phyloP scores from a whole-genome alignment of 2,888 invertebrate species.

The Spodoptera littoralis region DNA sequence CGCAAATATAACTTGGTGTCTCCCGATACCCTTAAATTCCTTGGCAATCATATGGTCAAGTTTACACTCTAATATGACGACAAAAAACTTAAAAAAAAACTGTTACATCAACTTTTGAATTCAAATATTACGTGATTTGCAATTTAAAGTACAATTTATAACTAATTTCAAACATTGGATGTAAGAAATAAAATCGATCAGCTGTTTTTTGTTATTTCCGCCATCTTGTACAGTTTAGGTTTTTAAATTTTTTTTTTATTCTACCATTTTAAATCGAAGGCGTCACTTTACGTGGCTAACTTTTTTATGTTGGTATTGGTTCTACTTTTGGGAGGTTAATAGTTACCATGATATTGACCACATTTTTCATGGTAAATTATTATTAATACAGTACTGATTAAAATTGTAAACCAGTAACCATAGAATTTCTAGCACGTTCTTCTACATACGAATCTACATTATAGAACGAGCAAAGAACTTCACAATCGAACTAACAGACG shows the following conservation, averaged over 20 bases:
- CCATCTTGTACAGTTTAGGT: neutral
- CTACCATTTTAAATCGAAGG: constrained; percentile 18
- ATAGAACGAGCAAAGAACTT: no score
- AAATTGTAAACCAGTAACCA: no score
- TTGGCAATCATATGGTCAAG: constrained; percentile 54
- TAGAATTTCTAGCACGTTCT: no score
- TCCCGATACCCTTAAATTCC: constrained; percentile 55
- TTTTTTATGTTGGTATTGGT: no score
- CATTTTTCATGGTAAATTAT: no score
- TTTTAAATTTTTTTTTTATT: neutral
- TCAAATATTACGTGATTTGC: constrained; percentile 29
- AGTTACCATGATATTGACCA: no score
- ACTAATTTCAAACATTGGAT: neutral
- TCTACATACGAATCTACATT: no score
- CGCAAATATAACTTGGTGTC: constrained; percentile 42
- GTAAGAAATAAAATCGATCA: constrained; percentile 4
- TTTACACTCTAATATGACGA: constrained; percentile 35
- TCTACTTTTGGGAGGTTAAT: no score
- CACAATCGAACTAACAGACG: no score
- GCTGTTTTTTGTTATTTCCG: constrained; percentile 2
- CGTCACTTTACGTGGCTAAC: no score
- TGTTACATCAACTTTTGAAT: constrained; percentile 21
- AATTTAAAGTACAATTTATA: constrained; percentile 4
- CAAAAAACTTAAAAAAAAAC: constrained; percentile 27
- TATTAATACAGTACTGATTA: no score